Percentiles rank a stretch among this genome's conserved stretches.
phyloP scores from a whole-genome alignment of 2,888 invertebrate species.

The Cheilosia scutellata region DNA sequence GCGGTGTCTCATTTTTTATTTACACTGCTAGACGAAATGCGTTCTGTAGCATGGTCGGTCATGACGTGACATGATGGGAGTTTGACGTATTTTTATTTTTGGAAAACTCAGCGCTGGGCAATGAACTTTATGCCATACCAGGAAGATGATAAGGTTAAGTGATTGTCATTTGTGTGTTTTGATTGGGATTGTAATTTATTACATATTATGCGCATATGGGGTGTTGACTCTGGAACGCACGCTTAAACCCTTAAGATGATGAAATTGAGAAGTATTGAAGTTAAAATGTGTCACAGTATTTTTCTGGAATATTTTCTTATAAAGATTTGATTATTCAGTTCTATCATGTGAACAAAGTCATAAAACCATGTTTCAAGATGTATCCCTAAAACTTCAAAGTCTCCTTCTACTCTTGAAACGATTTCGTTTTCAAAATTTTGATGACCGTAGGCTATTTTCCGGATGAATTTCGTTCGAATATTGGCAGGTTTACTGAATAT shows the following conservation, averaged over 20 bases:
- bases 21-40: background rate
- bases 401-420: no score
- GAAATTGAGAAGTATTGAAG: background rate
- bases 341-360: no score
- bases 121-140: conserved; percentile 31
- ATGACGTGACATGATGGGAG: background rate
- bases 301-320: no score
- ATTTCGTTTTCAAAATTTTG: no score
- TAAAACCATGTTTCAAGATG: no score
- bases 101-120: conserved; percentile 15
- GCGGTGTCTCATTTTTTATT: background rate
- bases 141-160: conserved; percentile 38
- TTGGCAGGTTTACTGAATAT: no score
- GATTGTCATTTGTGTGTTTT: conserved; percentile 8
- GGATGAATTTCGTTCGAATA: no score
- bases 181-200: conserved; percentile 4
- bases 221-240: background rate
- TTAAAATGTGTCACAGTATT: background rate
- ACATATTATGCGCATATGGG: background rate
- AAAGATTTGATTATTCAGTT: no score
- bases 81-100: conserved; percentile 12
- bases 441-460: no score
- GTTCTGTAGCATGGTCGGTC: background rate
- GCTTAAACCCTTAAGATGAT: background rate
- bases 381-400: no score